These are phyloP conservation scores for Corythornis madagascariensis DNA, from an alignment of 2,113 vertebrate species.

Conservation along the genomic window DNA sequence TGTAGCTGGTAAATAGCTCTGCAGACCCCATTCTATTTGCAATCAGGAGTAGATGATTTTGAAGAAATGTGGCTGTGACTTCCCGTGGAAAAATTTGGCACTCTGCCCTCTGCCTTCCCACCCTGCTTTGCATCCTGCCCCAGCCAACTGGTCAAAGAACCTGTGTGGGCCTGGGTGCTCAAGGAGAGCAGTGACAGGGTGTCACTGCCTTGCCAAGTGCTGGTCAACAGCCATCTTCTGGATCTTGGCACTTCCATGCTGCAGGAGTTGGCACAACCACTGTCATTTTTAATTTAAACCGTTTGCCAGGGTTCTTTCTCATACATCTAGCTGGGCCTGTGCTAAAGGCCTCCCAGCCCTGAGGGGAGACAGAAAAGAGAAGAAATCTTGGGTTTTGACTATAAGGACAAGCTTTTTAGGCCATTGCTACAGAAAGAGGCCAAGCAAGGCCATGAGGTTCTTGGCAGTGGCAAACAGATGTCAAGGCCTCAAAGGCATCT, in stretches of 20 bases:
- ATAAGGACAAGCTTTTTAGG: not conserved
- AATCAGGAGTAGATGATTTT: not conserved
- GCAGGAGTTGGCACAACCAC: conserved; percentile 44
- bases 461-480: not conserved
- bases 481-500: not conserved
- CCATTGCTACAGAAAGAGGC: not conserved
- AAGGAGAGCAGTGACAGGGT: not conserved
- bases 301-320: conserved; percentile 35
- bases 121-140: conserved; percentile 15
- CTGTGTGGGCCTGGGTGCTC: conserved; percentile 33
- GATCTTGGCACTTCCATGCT: not conserved
- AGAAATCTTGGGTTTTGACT: not conserved
- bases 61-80: not conserved
- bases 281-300: conserved; percentile 10
- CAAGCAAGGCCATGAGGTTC: not conserved
- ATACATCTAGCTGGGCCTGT: not conserved
- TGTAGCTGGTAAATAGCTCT: not conserved
- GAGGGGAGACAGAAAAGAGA: not conserved
- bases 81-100: not conserved
- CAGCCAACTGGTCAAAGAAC: conserved; percentile 25
- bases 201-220: conserved; percentile 27
- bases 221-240: conserved; percentile 23
- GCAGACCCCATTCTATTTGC: not conserved
- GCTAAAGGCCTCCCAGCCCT: not conserved
- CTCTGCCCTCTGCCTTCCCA: conserved; percentile 9